Base-by-base conservation (phyloP, 2,888 invertebrate species). In the Diloba caeruleocephala region DNA sequence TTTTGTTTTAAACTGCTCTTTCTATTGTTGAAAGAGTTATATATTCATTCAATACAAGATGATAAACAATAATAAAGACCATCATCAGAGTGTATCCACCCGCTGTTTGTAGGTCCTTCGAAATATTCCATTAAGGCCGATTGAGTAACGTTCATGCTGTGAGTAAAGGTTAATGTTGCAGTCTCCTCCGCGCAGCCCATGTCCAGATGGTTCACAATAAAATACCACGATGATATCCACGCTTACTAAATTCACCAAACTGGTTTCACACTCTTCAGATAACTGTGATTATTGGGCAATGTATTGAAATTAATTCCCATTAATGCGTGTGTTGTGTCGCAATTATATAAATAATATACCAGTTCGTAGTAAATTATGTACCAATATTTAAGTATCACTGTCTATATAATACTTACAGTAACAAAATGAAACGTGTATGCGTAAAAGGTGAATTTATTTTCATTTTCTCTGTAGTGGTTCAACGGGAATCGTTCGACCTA, bases 251-350 rank as follows among this genome's bases (percentile, higher is more conserved):
- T 76, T 71, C 70, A 71, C 67, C 56, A 78, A 86, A 87, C 87
- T 74, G 80, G 86, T 87, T 85, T 78, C 57, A 75, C 82, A 85
- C 86, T 85, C 85, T 84, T 69, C 76, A 77, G 79, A 81, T 79
- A 76, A 79, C 76, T 77, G 76, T 72, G 71, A 79, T 76, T 78
- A 79, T 87, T 85, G 84, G 81, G 86, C 86, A 87, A 87, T 81
- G 67, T 69, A 71, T 82, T 76, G 71, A 80, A 77, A 79, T 77
- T 76, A 72, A 86, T 87, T 82, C 76, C 78, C 82, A 85, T 84
- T 76, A 65, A 66, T 48, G 51, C 32, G 43, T 64, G 63, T 51
- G 57, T 52, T 57, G 60, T 52, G 54, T 70, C 34, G 67, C 58
- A 62, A 62, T 45, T 61, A 61, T 63, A 53, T 71, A 57, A 71